phyloP scores from a whole-genome alignment of 2,797 vertebrate genomes.

The Tenualosa thibaudeaui region DNA sequence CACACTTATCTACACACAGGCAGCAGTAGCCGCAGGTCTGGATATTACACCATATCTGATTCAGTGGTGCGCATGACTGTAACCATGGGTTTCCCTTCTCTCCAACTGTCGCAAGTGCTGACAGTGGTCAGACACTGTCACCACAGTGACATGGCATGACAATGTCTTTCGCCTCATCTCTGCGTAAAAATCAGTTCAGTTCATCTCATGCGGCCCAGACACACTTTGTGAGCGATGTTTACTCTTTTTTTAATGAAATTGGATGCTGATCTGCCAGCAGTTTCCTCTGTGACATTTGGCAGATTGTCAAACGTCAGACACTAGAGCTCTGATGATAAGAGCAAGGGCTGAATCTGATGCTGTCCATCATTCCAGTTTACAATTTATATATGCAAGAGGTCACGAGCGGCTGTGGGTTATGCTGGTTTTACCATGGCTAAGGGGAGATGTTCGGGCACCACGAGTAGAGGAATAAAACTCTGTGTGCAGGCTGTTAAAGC shows the following conservation, averaged over 20 bases:
- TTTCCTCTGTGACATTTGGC: not conserved
- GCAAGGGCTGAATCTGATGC: not conserved
- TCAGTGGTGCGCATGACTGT: not conserved
- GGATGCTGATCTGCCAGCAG: not conserved
- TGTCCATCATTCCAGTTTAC: no score
- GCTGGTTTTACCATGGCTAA: no score
- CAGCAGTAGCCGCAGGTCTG: not conserved
- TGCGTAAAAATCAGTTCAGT: not conserved
- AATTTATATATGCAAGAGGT: no score
- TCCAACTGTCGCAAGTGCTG: no score
- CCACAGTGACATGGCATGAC: not conserved
- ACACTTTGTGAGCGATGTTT: not conserved
- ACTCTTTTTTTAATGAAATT: not conserved
- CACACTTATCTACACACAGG: not conserved
- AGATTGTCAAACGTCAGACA: not conserved
- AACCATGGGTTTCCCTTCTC: not conserved
- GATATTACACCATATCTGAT: not conserved
- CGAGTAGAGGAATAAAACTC: no score
- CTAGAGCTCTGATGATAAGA: not conserved
- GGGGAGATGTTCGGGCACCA: no score
- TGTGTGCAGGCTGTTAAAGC: no score
- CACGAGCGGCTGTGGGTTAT: no score
- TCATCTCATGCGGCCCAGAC: not conserved
- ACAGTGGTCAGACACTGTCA: not conserved
- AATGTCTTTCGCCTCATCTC: not conserved